Conservation (phyloP, 2,888 invertebrate species). For the Epicampocera succincta region DNA sequence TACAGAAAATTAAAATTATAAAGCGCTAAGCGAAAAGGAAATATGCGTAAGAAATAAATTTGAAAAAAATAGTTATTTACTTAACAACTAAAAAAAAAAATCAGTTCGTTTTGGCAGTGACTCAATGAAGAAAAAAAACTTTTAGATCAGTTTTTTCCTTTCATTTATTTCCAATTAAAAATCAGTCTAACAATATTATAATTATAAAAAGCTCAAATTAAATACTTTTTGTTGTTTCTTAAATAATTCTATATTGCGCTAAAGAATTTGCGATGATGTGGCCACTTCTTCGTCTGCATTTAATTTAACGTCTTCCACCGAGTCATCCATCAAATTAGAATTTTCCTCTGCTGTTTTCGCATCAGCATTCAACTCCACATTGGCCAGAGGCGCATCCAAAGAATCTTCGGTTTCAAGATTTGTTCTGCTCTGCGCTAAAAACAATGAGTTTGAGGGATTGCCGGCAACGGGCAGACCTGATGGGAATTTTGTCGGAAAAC, state of each 20-base stretch:
- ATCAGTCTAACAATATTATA: no score
- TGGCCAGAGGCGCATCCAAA: slow-evolving; percentile 24
- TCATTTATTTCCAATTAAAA: background rate
- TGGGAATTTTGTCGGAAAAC: slow-evolving; percentile 46
- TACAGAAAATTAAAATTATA: no score
- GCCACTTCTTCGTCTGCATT: background rate
- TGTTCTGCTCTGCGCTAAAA: slow-evolving; percentile 66
- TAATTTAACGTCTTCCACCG: slow-evolving; percentile 28
- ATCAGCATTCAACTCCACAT: background rate
- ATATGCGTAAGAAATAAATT: no score
- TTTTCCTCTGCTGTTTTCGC: background rate
- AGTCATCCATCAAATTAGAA: slow-evolving; percentile 31
- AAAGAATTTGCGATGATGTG: background rate
- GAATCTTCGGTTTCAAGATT: slow-evolving; percentile 53
- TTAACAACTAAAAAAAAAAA: no score
- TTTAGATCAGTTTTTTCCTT: no score
- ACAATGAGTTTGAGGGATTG: slow-evolving; percentile 48
- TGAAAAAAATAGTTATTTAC: no score
- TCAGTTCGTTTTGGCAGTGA: no score
- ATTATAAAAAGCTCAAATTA: no score
- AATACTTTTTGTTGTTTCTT: no score
- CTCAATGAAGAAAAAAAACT: no score
- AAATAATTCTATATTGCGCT: background rate
- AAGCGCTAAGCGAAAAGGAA: no score
- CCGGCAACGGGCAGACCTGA: slow-evolving; percentile 52